Base-by-base conservation (phyloP, 2,888 invertebrate genomes). In the Drosophila lutescens region DNA sequence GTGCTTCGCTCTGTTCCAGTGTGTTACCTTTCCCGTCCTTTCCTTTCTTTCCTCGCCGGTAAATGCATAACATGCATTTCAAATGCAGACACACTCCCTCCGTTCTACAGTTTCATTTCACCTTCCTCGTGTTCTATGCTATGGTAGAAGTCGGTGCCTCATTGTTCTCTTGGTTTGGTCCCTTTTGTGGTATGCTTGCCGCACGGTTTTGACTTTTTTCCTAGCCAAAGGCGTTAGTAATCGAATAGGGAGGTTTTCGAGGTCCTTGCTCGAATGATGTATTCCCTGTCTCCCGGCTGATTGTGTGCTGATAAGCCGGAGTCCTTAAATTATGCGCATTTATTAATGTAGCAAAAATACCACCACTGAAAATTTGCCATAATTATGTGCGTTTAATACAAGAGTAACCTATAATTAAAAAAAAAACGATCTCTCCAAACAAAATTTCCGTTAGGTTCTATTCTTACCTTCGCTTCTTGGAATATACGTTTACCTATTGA, bases 1-100 rank as follows among this genome's bases (percentile, higher is more conserved):
- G 74, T 77, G 76, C 68, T 72, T 70, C 53, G 36, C 50, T 62
- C 41, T 12, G 62, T 62, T 62, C 62, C 63, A 63, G 61, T 71
- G 72, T 65, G 57, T 44, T 65, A 12, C 20, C 32, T 65, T 49
- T 26, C 26, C 62, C 49, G 49, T 46, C 67, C 46, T 70, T 78
- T 46, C 44, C 46, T n/a, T 34, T 49, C 49, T 20, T 30, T 20
- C 46, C 54, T 60, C 20, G 76, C 84, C 83, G 78, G 86, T 72
- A 82, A 82, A 76, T 74, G 69, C 56, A 70, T 79, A 75, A 79
- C 68, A 74, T 74, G 69, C 56, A 70, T 79, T 77, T 80, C 68
- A 73, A 79, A 80, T 70, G 57, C 43, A 41, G 32, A 38, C 57
- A 70, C 61, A 47, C 62, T 74, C 56, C 71, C 71, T 70, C 71